Percentiles rank a stretch among this genome's conserved stretches.
Conservation (phyloP, 1,140 invertebrate genomes). For the Dendrolimus kikuchii region DNA sequence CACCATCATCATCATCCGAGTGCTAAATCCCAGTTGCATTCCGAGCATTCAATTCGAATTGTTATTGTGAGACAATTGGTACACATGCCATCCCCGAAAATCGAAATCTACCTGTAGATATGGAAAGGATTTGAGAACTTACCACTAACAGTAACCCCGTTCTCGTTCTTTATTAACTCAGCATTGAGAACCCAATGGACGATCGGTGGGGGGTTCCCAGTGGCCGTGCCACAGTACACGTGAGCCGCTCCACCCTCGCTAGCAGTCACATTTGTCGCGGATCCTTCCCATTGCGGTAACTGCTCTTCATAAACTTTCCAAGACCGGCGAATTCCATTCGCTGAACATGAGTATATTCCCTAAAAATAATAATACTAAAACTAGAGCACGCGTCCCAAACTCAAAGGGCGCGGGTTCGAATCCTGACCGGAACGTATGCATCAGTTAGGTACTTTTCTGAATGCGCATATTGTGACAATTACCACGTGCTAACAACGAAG, state of each 20-base stretch:
- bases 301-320: conserved; percentile 52
- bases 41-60: too few relatives aligned
- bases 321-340: conserved; percentile 40
- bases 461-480: too few relatives aligned
- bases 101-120: neutral
- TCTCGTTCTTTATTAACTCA: conserved; percentile 74
- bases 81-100: neutral
- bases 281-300: conserved; percentile 53
- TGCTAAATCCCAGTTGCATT: too few relatives aligned
- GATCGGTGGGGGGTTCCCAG: conserved; percentile 80
- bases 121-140: conserved; percentile 5
- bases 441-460: too few relatives aligned
- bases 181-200: conserved; percentile 91
- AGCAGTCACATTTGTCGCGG: conserved; percentile 51
- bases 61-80: too few relatives aligned
- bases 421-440: too few relatives aligned
- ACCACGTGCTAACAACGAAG: too few relatives aligned
- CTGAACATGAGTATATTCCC: conserved; percentile 61
- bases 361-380: conserved; percentile 17
- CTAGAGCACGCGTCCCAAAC: too few relatives aligned
- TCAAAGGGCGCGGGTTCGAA: too few relatives aligned
- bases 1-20: too few relatives aligned
- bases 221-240: conserved; percentile 68
- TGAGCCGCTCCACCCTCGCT: conserved; percentile 45
- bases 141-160: conserved; percentile 63